phyloP scores from a whole-genome alignment of 1,140 invertebrate genomes.

The Drusus annulatus region DNA sequence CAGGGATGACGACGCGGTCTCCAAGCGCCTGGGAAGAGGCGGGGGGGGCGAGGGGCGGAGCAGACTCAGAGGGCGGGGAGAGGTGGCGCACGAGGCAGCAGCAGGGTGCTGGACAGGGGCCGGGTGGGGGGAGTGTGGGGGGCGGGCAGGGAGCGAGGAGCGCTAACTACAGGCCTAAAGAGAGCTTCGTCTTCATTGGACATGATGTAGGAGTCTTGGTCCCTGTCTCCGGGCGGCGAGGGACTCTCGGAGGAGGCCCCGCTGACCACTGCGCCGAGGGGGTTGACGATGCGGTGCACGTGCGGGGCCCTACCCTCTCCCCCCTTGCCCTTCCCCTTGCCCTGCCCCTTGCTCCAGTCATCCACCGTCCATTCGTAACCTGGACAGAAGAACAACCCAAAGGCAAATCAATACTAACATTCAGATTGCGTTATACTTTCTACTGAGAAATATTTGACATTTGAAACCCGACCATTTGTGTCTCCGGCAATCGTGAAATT shows the following conservation, averaged over 20 bases:
- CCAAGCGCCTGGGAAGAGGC: constrained; percentile 37
- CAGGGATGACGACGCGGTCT: constrained; percentile 65
- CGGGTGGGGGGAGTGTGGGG: constrained; percentile 57
- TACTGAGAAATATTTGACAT: not conserved
- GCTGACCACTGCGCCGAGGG: constrained; percentile 79
- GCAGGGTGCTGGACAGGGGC: constrained; percentile 64
- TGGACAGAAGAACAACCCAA: constrained; percentile 83
- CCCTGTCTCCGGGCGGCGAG: constrained; percentile 69
- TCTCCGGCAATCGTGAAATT: not conserved
- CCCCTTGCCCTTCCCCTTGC: constrained; percentile 21
- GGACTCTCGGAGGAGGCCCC: constrained; percentile 68
- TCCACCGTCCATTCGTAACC: constrained; percentile 75
- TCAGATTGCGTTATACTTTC: constrained; percentile 33
- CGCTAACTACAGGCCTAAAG: constrained; percentile 74
- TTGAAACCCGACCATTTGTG: not conserved
- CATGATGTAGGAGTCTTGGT: constrained; percentile 72
- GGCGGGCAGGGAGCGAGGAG: constrained; percentile 61
- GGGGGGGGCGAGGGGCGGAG: constrained; percentile 47
- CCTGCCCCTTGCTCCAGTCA: constrained; percentile 65
- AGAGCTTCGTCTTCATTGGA: constrained; percentile 77
- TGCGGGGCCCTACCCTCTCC: constrained; percentile 62
- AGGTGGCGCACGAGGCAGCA: constrained; percentile 65
- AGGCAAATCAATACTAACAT: constrained; percentile 74
- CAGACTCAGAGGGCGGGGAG: constrained; percentile 59
- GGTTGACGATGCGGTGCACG: constrained; percentile 80